Base-by-base conservation (phyloP, 2,113 vertebrate genomes). In the Salvelinus alpinus region DNA sequence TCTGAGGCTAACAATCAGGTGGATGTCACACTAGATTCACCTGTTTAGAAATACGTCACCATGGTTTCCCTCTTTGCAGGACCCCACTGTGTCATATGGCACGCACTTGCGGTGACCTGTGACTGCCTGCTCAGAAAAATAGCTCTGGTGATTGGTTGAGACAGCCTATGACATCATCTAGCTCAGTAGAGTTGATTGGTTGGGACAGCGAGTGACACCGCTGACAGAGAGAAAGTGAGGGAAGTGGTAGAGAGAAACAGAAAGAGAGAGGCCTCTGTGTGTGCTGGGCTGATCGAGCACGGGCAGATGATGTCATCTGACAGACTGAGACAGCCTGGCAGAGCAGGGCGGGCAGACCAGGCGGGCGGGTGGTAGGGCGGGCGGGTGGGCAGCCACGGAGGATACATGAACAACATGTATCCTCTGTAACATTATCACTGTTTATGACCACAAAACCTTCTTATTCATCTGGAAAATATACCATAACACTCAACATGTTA, bases 281-380 rank as follows among this genome's bases (percentile, higher is more conserved):
- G 85, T 81, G 85, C 81, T 87, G 74, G 78, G 82, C 60, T 44
- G 38, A 44, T 14, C 12, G 80, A 87, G 84, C 80, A 16, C 79
- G 83, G 83, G 78, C 74, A 79, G 83, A 87, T 90, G 88, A 90
- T 86, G 82, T 86, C 90, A 89, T 83, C 83, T 82, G 83, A 87
- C 84, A 88, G 91, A 80, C 88, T 13, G 51, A 87, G 89, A 84
- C 86, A 87, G 88, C 85, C 85, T 83, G 80, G 87, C 82, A 76
- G 86, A 84, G 87, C 25, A 18, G 51, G 22, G 59, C 59, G n/a
- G 59, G 59, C 51, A 54, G 51, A 54, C 13, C 16, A 16, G 65
- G 31, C 31, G 5, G 31, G 31, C 5, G 31, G 31, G 38, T 72
- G 65, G 65, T 8, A 71, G 87, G 87, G 86, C 31, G 5, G 5